Evolutionary conservation across 2,113 vertebrate species (phyloP).

Genomic region (Amphilophus citrinellus): DNA sequence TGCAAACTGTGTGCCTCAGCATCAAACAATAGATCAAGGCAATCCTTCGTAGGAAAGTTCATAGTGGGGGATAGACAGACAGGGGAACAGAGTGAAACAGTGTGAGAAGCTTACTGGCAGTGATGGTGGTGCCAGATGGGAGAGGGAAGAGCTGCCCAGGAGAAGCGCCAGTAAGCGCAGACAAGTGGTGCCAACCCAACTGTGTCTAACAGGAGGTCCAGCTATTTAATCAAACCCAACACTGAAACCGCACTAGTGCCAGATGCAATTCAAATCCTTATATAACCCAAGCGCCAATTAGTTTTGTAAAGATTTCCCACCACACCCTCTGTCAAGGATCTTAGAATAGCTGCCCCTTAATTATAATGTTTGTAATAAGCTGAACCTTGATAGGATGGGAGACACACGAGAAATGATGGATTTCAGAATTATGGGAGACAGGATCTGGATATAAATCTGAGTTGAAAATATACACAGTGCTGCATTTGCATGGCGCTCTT

Average conservation of each 20-base stretch:
- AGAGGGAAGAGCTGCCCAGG: constrained; percentile 73
- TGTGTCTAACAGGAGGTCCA: constrained; percentile 83
- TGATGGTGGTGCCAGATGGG: constrained; percentile 78
- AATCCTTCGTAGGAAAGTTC: constrained; percentile 37
- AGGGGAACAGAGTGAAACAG: constrained; percentile 57
- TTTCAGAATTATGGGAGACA: constrained; percentile 10
- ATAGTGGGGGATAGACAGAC: constrained; percentile 42
- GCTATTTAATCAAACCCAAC: constrained; percentile 83
- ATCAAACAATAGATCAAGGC: constrained; percentile 31
- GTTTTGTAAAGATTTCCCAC: constrained; percentile 68
- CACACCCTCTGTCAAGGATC: constrained; percentile 69
- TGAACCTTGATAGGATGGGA: constrained; percentile 1
- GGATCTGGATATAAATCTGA: background rate
- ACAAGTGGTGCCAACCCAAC: constrained; percentile 80
- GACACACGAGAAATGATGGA: background rate
- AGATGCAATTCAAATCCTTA: constrained; percentile 82
- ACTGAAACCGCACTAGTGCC: constrained; percentile 77
- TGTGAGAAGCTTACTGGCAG: constrained; percentile 75
- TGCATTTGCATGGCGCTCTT: background rate
- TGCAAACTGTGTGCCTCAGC: constrained; percentile 14
- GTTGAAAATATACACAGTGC: background rate
- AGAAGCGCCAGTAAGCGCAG: constrained; percentile 78
- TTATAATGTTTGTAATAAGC: constrained; percentile 49
- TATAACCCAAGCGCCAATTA: constrained; percentile 77
- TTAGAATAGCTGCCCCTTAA: constrained; percentile 44